These are phyloP conservation scores for Phataginus tricuspis DNA, from an alignment of 2,797 vertebrate species.

Conservation along the genomic window DNA sequence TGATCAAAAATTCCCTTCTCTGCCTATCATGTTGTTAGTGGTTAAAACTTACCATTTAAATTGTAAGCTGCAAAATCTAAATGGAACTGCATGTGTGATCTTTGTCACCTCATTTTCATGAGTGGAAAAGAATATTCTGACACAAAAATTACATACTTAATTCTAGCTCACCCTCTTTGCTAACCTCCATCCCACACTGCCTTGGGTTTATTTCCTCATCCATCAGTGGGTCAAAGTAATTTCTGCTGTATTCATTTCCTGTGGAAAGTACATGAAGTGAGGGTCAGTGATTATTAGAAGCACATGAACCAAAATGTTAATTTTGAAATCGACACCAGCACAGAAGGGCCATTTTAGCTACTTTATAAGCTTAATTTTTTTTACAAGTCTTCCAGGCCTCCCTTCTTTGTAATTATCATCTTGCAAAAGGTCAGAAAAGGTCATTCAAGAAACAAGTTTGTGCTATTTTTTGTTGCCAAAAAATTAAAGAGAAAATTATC, in stretches of 20 bases:
- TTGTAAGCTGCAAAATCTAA: slow-evolving; percentile 86
- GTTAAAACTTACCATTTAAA: slow-evolving; percentile 84
- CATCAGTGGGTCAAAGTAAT: slow-evolving; percentile 96
- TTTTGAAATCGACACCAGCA: slow-evolving; percentile 95
- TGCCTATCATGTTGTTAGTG: slow-evolving; percentile 54
- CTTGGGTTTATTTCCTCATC: slow-evolving; percentile 95
- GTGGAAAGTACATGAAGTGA: slow-evolving; percentile 93
- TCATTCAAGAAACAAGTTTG: slow-evolving; percentile 96
- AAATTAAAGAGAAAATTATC: slow-evolving; percentile 96
- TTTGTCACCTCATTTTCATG: slow-evolving; percentile 96
- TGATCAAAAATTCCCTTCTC: slow-evolving; percentile 80
- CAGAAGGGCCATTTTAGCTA: slow-evolving; percentile 89
- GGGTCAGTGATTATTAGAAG: slow-evolving; percentile 99
- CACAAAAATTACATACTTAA: slow-evolving; percentile 98
- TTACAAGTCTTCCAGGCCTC: slow-evolving; percentile 90
- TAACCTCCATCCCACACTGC: slow-evolving; percentile 93
- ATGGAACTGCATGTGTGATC: slow-evolving; percentile 91
- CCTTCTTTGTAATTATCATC: slow-evolving; percentile 97
- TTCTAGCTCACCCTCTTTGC: slow-evolving; percentile 96
- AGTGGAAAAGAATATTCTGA: slow-evolving; percentile 97
- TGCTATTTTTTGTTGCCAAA: slow-evolving; percentile 94
- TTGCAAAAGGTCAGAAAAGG: slow-evolving; percentile 95
- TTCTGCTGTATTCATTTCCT: slow-evolving; percentile 96
- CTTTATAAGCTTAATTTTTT: slow-evolving; percentile 91
- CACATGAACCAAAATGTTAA: slow-evolving; percentile 99